These are phyloP conservation scores for Chromobotia macracanthus DNA, from an alignment of 2,797 vertebrate species.

Conservation along the genomic window DNA sequence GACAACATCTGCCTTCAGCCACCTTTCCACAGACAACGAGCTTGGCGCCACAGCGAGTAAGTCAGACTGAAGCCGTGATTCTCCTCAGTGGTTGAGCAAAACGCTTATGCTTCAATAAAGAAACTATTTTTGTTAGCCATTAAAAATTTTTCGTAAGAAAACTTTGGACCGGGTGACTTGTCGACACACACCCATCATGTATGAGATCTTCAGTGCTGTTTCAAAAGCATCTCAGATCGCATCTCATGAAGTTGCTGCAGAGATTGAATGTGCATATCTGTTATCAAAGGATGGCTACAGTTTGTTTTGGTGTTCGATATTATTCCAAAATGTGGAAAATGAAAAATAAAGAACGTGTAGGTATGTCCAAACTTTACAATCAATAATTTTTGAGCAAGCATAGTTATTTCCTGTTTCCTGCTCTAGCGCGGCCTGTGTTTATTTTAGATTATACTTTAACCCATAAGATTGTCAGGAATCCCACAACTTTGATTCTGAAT, in stretches of 20 bases:
- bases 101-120: neutral
- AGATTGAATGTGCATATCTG: neutral
- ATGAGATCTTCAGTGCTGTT: neutral
- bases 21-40: constrained; percentile 84
- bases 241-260: no score
- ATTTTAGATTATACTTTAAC: constrained; percentile 25
- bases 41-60: constrained; percentile 68
- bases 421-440: neutral
- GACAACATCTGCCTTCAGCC: constrained; percentile 78
- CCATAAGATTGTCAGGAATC: constrained; percentile 1
- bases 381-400: no score
- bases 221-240: no score
- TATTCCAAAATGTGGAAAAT: neutral
- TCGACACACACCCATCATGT: neutral
- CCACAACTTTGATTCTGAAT: neutral
- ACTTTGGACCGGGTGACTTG: neutral
- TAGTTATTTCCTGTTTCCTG: constrained; percentile 6
- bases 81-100: no score
- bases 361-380: neutral
- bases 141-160: no score
- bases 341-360: neutral
- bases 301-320: neutral
- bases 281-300: neutral
- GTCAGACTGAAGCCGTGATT: constrained; percentile 27
- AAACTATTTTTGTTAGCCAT: no score